These are phyloP conservation scores for Butorides virescens DNA, from an alignment of 2,113 vertebrate genomes.

Conservation along the genomic window DNA sequence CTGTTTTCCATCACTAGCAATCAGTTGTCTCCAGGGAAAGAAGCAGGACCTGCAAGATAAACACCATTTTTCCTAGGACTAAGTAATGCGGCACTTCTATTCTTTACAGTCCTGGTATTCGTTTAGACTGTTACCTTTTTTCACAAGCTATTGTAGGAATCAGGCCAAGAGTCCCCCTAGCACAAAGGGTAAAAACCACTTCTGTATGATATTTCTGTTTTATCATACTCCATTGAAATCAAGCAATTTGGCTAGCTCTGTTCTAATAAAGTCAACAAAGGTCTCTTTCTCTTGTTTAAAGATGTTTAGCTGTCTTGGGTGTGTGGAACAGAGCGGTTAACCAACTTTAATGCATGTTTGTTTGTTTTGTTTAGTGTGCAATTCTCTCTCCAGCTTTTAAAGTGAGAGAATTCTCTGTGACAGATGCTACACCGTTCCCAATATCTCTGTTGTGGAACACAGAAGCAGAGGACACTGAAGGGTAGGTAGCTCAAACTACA, in stretches of 20 bases:
- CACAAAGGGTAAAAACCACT: neutral
- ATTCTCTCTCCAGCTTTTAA: constrained; percentile 84
- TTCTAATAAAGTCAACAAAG: neutral
- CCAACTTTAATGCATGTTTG: neutral
- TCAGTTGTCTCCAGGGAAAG: neutral
- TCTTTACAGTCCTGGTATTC: neutral
- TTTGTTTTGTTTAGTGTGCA: constrained; percentile 71
- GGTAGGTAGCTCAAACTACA: constrained; percentile 63
- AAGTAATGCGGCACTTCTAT: neutral
- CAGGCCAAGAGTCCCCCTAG: neutral
- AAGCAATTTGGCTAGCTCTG: neutral
- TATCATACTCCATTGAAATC: neutral
- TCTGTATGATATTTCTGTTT: neutral
- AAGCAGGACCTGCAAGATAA: neutral
- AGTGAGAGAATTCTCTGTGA: constrained; percentile 83
- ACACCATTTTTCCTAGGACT: neutral
- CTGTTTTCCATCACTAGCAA: neutral
- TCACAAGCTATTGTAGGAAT: neutral
- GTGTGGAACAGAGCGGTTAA: neutral
- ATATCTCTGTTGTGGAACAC: constrained; percentile 81
- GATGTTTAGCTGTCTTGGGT: neutral
- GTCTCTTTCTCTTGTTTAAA: neutral
- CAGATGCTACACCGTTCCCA: constrained; percentile 79
- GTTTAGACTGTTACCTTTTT: neutral
- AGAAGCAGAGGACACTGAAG: constrained; percentile 78